These are phyloP conservation scores for Bombycilla garrulus DNA, from an alignment of 2,113 vertebrate species.

Conservation along the genomic window DNA sequence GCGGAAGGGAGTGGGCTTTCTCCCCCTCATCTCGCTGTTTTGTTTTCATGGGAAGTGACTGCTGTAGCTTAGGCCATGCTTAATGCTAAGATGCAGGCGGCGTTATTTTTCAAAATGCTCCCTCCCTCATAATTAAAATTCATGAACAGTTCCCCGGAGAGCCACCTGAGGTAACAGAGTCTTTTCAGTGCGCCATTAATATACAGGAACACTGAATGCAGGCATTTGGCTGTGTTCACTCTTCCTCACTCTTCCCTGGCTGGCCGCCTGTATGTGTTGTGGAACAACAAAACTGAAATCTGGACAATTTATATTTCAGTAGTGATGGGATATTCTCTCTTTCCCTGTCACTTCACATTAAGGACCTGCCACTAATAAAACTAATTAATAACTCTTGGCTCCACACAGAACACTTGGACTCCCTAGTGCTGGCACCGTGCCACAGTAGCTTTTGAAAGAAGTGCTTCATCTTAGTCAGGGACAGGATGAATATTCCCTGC, in stretches of 20 bases:
- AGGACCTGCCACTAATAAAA: constrained; percentile 85
- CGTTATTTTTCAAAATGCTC: constrained; percentile 37
- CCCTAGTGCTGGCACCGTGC: constrained; percentile 78
- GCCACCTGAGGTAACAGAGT: constrained; percentile 71
- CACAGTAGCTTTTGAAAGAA: constrained; percentile 85
- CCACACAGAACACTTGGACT: constrained; percentile 78
- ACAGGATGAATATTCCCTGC: constrained; percentile 87
- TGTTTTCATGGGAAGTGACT: neutral
- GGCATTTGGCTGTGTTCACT: constrained; percentile 58
- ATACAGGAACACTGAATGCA: constrained; percentile 66
- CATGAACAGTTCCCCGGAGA: constrained; percentile 58
- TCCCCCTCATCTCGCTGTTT: neutral
- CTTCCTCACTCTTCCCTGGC: constrained; percentile 68
- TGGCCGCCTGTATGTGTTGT: constrained; percentile 61
- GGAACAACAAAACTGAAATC: constrained; percentile 71
- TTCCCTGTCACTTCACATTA: constrained; percentile 85
- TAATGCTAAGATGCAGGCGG: neutral
- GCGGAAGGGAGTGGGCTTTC: neutral
- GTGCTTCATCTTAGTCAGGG: constrained; percentile 92
- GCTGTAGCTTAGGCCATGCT: neutral
- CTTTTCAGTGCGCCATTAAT: constrained; percentile 68
- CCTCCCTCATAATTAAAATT: constrained; percentile 66
- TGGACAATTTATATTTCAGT: constrained; percentile 78
- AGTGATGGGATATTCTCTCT: constrained; percentile 73
- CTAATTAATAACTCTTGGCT: constrained; percentile 93